These are phyloP conservation scores for Tetragonula clypearis DNA, from an alignment of 1,140 invertebrate genomes.

Conservation along the genomic window DNA sequence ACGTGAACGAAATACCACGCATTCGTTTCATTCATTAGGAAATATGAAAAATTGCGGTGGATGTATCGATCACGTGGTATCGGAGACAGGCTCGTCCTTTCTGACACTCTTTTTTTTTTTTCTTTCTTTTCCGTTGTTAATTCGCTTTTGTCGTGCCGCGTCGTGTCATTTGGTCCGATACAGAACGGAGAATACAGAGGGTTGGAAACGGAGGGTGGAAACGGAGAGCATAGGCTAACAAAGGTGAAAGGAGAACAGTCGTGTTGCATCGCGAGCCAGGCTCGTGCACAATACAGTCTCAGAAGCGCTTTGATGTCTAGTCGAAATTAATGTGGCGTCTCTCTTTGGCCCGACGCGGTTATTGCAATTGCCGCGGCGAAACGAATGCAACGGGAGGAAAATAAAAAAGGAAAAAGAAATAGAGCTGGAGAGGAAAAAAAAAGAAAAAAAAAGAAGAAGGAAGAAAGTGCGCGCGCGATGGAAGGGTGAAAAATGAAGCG, in stretches of 20 bases:
- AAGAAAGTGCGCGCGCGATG: not conserved
- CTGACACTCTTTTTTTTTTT: not conserved
- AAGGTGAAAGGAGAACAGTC: slow-evolving; percentile 27
- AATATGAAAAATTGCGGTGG: not conserved
- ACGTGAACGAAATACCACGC: too few relatives aligned
- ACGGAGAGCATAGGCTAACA: slow-evolving; percentile 1
- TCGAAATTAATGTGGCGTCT: slow-evolving; percentile 37
- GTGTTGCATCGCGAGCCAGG: not conserved
- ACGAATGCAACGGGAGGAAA: slow-evolving; percentile 8
- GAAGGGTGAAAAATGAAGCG: not conserved
- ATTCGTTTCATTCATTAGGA: not conserved
- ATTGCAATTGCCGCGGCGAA: slow-evolving; percentile 30
- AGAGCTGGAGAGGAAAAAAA: too few relatives aligned
- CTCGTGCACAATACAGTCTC: slow-evolving; percentile 22
- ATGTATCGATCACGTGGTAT: not conserved
- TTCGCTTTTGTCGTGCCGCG: slow-evolving; percentile 16
- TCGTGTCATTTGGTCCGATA: slow-evolving; percentile 14
- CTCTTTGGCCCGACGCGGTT: slow-evolving; percentile 12
- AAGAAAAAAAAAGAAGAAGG: too few relatives aligned
- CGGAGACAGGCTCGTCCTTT: not conserved
- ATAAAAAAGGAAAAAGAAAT: not conserved
- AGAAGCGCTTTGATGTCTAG: slow-evolving; percentile 40
- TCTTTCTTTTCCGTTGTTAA: not conserved
- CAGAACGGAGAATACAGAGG: not conserved
- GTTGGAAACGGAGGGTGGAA: not conserved